phyloP scores from a whole-genome alignment of 2,797 vertebrate genomes.

The Borostomias antarcticus region DNA sequence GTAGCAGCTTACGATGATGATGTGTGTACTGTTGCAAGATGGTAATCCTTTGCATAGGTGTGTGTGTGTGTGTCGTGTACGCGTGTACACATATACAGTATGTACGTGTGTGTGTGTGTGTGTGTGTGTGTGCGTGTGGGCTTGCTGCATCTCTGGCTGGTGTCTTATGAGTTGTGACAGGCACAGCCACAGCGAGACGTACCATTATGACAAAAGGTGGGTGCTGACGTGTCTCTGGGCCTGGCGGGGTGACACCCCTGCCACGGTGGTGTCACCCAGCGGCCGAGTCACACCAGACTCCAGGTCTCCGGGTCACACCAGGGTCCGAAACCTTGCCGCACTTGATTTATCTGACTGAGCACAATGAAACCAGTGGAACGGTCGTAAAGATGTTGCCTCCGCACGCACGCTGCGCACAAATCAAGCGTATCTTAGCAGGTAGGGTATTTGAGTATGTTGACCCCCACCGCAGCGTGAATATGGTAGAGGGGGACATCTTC shows the following conservation, averaged over 20 bases:
- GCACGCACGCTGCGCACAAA: no score
- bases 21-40: background rate
- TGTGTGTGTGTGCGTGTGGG: conserved; percentile 9
- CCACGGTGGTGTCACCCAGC: no score
- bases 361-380: background rate
- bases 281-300: no score
- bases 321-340: background rate
- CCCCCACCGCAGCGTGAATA: background rate
- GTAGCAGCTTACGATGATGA: background rate
- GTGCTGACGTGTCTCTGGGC: background rate
- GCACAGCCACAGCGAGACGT: background rate
- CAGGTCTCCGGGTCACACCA: background rate
- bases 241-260: background rate
- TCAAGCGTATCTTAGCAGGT: background rate
- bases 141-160: conserved; percentile 10
- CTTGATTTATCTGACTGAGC: background rate
- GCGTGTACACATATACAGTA: no score
- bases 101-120: conserved; percentile 7
- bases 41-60: no score
- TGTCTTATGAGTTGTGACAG: background rate
- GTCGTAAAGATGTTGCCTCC: background rate
- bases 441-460: background rate
- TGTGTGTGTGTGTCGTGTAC: conserved; percentile 14
- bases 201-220: background rate
- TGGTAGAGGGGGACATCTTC: conserved; percentile 40